These are phyloP conservation scores for Tyto alba DNA, from an alignment of 2,113 vertebrate species.

Conservation along the genomic window DNA sequence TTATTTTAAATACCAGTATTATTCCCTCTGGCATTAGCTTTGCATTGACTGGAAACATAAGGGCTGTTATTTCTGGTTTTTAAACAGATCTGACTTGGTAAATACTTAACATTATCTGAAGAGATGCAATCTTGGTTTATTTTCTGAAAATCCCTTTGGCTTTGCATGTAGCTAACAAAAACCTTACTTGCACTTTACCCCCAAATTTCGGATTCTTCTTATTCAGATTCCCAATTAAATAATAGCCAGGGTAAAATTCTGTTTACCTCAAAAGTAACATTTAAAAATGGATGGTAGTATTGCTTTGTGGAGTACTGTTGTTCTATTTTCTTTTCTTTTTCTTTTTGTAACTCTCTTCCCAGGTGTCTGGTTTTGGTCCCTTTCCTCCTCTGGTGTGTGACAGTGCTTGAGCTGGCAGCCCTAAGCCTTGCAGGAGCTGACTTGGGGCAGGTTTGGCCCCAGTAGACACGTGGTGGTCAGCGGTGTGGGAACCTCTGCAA, in stretches of 20 bases:
- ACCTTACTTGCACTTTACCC: background rate
- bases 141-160: background rate
- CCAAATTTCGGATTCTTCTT: background rate
- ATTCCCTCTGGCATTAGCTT: background rate
- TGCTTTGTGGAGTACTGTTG: background rate
- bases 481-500: background rate
- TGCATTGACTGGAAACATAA: background rate
- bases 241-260: background rate
- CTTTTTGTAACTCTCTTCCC: background rate
- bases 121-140: background rate
- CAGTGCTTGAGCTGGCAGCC: background rate
- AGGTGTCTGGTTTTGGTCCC: background rate
- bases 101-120: background rate
- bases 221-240: background rate
- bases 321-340: background rate
- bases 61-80: background rate
- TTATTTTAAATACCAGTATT: conserved; percentile 8
- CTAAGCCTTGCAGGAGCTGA: background rate
- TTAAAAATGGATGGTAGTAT: fast-evolving
- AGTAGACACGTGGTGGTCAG: background rate
- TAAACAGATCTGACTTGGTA: background rate
- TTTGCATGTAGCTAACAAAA: background rate
- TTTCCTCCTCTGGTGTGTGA: background rate
- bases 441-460: background rate
- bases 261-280: background rate